Evolutionary conservation across 2,113 vertebrate genomes (phyloP).

Genomic region (Apteryx mantelli): DNA sequence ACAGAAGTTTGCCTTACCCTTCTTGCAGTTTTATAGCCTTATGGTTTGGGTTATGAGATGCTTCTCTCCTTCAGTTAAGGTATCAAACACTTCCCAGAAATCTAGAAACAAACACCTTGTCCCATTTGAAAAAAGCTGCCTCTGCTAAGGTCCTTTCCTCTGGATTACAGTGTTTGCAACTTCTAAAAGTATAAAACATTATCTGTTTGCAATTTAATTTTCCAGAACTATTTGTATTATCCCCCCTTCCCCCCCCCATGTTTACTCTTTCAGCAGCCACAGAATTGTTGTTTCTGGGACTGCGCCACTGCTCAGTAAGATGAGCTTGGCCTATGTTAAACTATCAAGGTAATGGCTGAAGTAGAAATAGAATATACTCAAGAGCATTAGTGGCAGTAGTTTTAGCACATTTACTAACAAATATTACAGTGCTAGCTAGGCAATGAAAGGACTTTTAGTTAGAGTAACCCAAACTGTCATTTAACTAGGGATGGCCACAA

Average conservation of each 20-base stretch:
- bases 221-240: neutral
- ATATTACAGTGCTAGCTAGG: neutral
- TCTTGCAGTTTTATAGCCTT: neutral
- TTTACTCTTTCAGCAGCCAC: slow-evolving; percentile 28
- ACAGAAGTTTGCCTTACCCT: neutral
- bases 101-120: neutral
- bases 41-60: neutral
- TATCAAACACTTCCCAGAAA: neutral
- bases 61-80: neutral
- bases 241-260: too few relatives aligned
- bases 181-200: neutral
- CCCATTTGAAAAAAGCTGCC: neutral
- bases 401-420: neutral
- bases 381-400: neutral
- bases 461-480: neutral
- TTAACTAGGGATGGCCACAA: neutral
- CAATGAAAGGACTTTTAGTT: neutral
- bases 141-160: neutral
- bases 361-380: neutral
- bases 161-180: neutral
- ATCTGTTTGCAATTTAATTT: neutral
- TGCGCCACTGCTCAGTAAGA: neutral
- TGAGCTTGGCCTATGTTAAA: neutral
- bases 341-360: neutral
- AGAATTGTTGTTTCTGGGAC: neutral